A percentile compares a stretch with the other conserved stretches of the same genome.
phyloP scores from a whole-genome alignment of 1,140 invertebrate genomes.

The Steinernema feltiae region DNA sequence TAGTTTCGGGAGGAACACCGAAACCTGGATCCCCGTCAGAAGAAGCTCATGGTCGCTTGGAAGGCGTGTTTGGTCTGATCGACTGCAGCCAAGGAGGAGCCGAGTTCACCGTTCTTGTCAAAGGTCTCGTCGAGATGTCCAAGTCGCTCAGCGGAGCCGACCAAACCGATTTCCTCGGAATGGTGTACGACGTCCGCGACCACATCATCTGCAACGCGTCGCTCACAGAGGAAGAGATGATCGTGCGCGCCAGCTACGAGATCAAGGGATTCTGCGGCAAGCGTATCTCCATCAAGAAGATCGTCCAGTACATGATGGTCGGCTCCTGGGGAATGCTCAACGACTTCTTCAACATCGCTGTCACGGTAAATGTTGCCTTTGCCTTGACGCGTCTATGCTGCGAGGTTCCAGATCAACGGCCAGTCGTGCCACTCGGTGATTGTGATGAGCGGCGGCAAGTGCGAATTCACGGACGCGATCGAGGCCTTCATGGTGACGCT shows the following conservation, averaged over 20 bases:
- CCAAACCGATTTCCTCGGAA: neutral
- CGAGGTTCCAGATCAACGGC: neutral
- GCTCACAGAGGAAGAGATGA: neutral
- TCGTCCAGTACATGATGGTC: conserved; percentile 4
- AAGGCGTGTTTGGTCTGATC: neutral
- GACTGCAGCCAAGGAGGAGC: conserved; percentile 1
- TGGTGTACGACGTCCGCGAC: neutral
- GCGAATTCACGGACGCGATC: neutral
- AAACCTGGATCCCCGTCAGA: neutral
- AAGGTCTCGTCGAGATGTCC: neutral
- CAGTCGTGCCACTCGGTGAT: neutral
- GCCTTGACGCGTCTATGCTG: neutral
- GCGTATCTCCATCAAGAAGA: neutral
- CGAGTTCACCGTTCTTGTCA: neutral
- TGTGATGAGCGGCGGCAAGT: neutral
- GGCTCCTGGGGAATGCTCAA: neutral
- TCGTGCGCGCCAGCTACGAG: neutral
- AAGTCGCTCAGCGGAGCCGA: neutral
- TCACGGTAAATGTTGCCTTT: too few relatives aligned
- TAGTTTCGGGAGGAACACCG: neutral
- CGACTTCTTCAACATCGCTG: neutral
- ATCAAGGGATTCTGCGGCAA: neutral
- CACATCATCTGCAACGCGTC: neutral
- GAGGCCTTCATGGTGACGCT: neutral
- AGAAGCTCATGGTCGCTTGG: neutral